A percentile compares a stretch with the other conserved stretches of the same genome.
These are phyloP conservation scores for Cheilosia soror DNA, from an alignment of 2,888 invertebrate genomes.

Conservation along the genomic window DNA sequence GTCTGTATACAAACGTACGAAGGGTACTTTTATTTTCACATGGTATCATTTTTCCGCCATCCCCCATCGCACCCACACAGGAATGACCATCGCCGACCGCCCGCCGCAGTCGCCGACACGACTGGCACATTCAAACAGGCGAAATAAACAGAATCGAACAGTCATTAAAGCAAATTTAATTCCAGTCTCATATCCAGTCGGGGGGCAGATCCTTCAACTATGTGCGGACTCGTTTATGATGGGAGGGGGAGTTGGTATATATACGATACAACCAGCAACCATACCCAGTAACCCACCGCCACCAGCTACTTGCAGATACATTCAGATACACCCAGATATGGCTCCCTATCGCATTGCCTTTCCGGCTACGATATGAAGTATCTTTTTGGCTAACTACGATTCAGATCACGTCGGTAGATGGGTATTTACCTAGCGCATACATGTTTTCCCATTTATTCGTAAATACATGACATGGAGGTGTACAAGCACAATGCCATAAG, in stretches of 20 bases:
- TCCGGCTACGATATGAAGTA: constrained; percentile 24
- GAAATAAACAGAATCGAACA: constrained; percentile 66
- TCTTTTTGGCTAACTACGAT: constrained; percentile 61
- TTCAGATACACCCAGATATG: constrained; percentile 38
- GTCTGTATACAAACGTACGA: constrained; percentile 12
- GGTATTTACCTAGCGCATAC: constrained; percentile 72
- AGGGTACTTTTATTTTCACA: constrained; percentile 15
- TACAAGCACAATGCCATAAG: constrained; percentile 43
- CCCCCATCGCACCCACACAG: background rate
- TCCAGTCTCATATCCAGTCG: constrained; percentile 68
- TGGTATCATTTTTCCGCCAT: background rate
- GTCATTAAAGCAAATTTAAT: constrained; percentile 74
- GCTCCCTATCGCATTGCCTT: constrained; percentile 16
- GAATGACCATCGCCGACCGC: background rate
- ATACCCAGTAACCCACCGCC: background rate
- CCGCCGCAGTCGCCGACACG: background rate
- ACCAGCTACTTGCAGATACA: background rate
- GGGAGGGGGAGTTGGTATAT: background rate
- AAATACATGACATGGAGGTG: constrained; percentile 61
- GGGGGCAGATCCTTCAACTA: constrained; percentile 57
- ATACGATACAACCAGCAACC: no score
- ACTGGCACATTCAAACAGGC: constrained; percentile 21
- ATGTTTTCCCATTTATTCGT: constrained; percentile 67
- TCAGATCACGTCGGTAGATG: constrained; percentile 68
- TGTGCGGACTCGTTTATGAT: constrained; percentile 64